Percentiles rank a stretch among this genome's conserved stretches.
Evolutionary conservation across 1,140 invertebrate genomes (phyloP).

Genomic region (Phthorimaea operculella): DNA sequence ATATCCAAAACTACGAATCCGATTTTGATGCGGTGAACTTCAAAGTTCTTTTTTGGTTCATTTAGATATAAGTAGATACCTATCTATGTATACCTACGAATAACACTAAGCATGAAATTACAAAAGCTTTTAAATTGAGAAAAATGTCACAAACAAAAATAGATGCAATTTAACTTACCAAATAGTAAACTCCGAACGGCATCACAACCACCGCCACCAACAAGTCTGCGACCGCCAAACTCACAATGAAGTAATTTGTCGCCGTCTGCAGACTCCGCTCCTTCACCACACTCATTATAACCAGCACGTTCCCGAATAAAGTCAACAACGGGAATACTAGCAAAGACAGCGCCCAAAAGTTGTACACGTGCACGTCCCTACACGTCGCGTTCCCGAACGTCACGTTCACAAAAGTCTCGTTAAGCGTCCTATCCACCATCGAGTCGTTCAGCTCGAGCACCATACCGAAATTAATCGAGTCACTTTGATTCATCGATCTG

Average conservation of each 20-base stretch:
- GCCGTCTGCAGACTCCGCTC: slow-evolving; percentile 92
- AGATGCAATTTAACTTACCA: slow-evolving; percentile 77
- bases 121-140: too few relatives aligned
- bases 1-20: too few relatives aligned
- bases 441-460: slow-evolving; percentile 25
- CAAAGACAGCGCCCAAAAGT: slow-evolving; percentile 87
- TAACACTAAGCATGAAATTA: too few relatives aligned
- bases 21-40: too few relatives aligned
- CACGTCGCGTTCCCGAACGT: slow-evolving; percentile 39
- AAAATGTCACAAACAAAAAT: too few relatives aligned
- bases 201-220: slow-evolving; percentile 97
- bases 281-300: slow-evolving; percentile 91
- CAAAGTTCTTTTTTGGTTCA: too few relatives aligned
- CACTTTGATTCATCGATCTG: slow-evolving; percentile 10
- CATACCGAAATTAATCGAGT: slow-evolving; percentile 16
- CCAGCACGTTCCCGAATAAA: slow-evolving; percentile 95
- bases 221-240: slow-evolving; percentile 94
- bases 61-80: too few relatives aligned
- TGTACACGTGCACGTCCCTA: slow-evolving; percentile 62
- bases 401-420: slow-evolving; percentile 31
- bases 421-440: slow-evolving; percentile 27
- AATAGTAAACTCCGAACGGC: slow-evolving; percentile 97
- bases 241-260: slow-evolving; percentile 99
- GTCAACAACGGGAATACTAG: slow-evolving; percentile 92
- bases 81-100: too few relatives aligned